Conservation (phyloP, 2,113 vertebrate species). For the Mungos mungo region DNA sequence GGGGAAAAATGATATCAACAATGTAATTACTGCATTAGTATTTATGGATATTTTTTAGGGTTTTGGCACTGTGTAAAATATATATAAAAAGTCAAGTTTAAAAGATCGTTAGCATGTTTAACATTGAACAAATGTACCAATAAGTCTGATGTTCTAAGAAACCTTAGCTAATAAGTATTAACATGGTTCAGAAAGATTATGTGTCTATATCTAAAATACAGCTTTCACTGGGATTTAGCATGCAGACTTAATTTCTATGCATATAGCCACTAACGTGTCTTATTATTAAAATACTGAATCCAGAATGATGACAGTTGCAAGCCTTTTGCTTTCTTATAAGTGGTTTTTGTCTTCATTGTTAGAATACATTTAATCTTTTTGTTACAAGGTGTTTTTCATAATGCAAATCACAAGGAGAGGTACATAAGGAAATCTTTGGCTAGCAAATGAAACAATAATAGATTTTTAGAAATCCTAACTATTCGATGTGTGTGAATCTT, state of each 20-base stretch:
- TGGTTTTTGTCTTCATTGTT: neutral
- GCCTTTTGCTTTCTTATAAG: neutral
- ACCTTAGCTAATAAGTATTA: neutral
- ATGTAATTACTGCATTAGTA: neutral
- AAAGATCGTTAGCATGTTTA: neutral
- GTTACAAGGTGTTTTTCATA: neutral
- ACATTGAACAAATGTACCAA: neutral
- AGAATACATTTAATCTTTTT: neutral
- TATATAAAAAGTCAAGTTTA: neutral
- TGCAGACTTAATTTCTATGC: neutral
- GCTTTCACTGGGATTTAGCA: neutral
- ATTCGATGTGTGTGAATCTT: neutral
- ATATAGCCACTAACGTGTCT: neutral
- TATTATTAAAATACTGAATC: constrained; percentile 28
- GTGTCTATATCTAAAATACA: neutral
- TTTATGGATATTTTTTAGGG: neutral
- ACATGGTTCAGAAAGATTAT: neutral
- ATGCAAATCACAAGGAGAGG: neutral
- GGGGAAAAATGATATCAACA: neutral
- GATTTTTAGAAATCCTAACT: neutral
- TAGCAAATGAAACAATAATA: neutral
- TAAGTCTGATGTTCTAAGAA: neutral
- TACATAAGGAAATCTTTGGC: neutral
- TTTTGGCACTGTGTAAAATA: constrained; percentile 10
- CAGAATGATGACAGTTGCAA: neutral